A percentile compares a stretch with the other conserved stretches of the same genome.
Conservation (phyloP, 2,888 invertebrate genomes). For the Nasonia oneida region DNA sequence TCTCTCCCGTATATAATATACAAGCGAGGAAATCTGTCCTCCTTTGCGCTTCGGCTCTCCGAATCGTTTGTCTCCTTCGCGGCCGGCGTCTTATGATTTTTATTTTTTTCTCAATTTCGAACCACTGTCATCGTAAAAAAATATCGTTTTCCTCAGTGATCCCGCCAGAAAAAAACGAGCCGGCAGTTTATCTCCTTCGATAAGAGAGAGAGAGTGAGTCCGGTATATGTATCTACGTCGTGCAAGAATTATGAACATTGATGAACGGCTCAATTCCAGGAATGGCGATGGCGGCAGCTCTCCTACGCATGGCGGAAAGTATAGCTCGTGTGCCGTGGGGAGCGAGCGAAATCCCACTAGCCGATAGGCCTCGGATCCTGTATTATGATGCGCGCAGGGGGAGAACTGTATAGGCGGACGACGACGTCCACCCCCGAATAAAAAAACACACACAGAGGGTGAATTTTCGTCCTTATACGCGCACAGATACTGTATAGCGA, state of each 20-base stretch:
- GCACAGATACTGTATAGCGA: not conserved
- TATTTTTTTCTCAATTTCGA: no score
- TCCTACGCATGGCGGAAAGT: constrained; percentile 25
- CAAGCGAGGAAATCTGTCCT: not conserved
- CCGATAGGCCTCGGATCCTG: not conserved
- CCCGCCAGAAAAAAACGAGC: not conserved
- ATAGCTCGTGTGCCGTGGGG: constrained; percentile 13
- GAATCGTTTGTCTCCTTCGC: constrained; percentile 53
- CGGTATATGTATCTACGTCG: not conserved
- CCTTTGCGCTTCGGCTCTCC: not conserved
- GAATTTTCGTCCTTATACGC: not conserved
- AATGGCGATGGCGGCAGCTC: constrained; percentile 49
- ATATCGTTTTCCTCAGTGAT: no score
- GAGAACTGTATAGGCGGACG: no score
- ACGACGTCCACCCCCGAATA: constrained; percentile 29
- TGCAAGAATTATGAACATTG: constrained; percentile 53
- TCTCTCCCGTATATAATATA: not conserved
- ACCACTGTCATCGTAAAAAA: no score
- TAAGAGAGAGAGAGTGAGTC: constrained; percentile 1
- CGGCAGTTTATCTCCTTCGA: constrained; percentile 47
- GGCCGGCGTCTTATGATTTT: constrained; percentile 30
- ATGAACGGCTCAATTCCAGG: constrained; percentile 51
- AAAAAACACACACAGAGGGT: constrained; percentile 46
- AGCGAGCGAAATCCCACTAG: not conserved
- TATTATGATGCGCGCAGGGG: not conserved